These are phyloP conservation scores for Mellilla xanthometata DNA, from an alignment of 2,888 invertebrate genomes.

Conservation along the genomic window DNA sequence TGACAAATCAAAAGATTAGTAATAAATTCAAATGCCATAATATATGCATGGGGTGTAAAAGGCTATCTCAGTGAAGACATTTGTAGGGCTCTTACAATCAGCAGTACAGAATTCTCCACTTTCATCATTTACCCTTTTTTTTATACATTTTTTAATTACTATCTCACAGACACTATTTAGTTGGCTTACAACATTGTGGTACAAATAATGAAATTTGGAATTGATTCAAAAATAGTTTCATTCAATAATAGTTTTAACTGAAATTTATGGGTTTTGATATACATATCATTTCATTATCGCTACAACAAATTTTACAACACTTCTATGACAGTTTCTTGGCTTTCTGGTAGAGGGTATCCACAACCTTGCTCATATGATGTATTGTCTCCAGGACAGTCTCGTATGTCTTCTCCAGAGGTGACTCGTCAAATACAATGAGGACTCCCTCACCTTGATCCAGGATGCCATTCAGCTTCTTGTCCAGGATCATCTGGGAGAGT, in stretches of 20 bases:
- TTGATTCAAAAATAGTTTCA: slow-evolving; percentile 68
- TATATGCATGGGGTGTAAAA: slow-evolving; percentile 36
- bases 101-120: slow-evolving; percentile 50
- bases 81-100: slow-evolving; percentile 16
- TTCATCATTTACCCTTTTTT: slow-evolving; percentile 34
- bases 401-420: slow-evolving; percentile 97
- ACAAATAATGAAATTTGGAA: slow-evolving; percentile 60
- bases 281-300: slow-evolving; percentile 71
- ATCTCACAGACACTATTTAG: slow-evolving; percentile 41
- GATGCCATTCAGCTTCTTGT: slow-evolving; percentile 98
- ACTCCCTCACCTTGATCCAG: slow-evolving; percentile 99
- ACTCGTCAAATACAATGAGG: slow-evolving; percentile 98
- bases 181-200: slow-evolving; percentile 52
- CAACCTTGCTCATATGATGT: slow-evolving; percentile 99
- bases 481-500: slow-evolving; percentile 99
- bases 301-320: slow-evolving; percentile 70
- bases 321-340: slow-evolving; percentile 97
- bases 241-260: slow-evolving; percentile 58
- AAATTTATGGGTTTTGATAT: slow-evolving; percentile 74
- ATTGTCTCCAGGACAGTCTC: slow-evolving; percentile 98
- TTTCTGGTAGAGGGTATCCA: slow-evolving; percentile 99
- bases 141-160: slow-evolving; percentile 41
- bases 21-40: slow-evolving; percentile 52
- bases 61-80: slow-evolving; percentile 25
- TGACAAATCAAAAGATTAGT: slow-evolving; percentile 64